Evolutionary conservation across 2,113 vertebrate species (phyloP), one percentile per base, ranked within the genome.

Genomic region (Paramormyrops kingsleyae): DNA sequence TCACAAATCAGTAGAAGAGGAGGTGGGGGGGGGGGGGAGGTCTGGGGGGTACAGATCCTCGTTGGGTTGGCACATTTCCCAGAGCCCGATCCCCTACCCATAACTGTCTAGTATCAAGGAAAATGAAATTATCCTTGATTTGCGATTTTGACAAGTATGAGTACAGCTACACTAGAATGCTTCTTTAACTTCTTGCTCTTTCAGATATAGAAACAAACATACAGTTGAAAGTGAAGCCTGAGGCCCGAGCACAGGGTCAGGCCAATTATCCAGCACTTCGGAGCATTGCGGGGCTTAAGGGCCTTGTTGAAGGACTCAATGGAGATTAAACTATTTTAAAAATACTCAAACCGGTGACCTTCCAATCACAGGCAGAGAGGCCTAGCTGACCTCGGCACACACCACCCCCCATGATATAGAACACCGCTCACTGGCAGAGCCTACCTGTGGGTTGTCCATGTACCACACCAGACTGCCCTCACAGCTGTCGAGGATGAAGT

Each of bases 361-460:
- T 66, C 59, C 59, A 27, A 66, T 27, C 27, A 12, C 62, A 70
- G 62, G 62, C 62, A 31, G n/a, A 70, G n/a, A 13, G n/a, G 62
- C 27, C 9, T 31, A 31, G 0, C 27, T 27, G 1, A 0, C 62
- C 31, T 27, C 31, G 62, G 10, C 10, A 70, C 10, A 31, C 74
- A 80, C 4, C 35, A 80, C 17, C 31, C 31, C 35, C 35, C 19
- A 42, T 42, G 35, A 17, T 5, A 39, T 19, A 80, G 35, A 19
- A 19, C 15, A 19, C 15, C 39, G 15, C 62, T 9, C 6, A 5
- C 74, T 80, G 74, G 5, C 35, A 21, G 46, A 39, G 4, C 92
- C 95, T 95, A 99, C 98, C 98, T 99, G 98, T 89, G 98, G 98
- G 95, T 99, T 99, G 94, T 99, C 98, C 98, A 99, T 99, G 95